Conservation (phyloP, 2,888 invertebrate genomes). For the Amiota mariae region DNA sequence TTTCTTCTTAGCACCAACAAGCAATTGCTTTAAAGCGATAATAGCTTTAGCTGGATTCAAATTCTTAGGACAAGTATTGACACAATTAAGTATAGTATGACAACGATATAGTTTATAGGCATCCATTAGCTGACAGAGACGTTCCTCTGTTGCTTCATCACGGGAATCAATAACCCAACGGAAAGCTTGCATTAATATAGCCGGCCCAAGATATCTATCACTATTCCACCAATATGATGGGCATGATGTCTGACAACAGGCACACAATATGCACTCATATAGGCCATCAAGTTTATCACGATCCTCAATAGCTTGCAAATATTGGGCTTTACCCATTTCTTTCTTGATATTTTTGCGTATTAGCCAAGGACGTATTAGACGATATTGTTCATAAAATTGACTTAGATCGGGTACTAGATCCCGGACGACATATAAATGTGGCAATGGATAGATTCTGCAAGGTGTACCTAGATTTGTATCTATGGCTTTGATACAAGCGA, state of each 20-base stretch:
- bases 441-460: conserved; percentile 92
- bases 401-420: conserved; percentile 94
- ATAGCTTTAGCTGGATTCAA: conserved; percentile 95
- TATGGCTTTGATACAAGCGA: conserved; percentile 90
- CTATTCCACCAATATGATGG: conserved; percentile 99
- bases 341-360: conserved; percentile 76
- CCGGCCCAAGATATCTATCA: conserved; percentile 96
- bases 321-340: conserved; percentile 81
- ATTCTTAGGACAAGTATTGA: conserved; percentile 95
- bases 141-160: conserved; percentile 84
- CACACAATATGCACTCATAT: conserved; percentile 97
- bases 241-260: conserved; percentile 96
- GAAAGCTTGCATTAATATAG: conserved; percentile 98
- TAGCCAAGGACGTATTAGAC: conserved; percentile 95
- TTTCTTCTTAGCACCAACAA: conserved; percentile 87
- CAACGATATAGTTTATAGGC: conserved; percentile 93
- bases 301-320: conserved; percentile 91
- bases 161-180: conserved; percentile 98
- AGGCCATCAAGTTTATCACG: conserved; percentile 93
- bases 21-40: conserved; percentile 92
- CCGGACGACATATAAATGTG: conserved; percentile 98
- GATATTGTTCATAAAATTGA: conserved; percentile 96
- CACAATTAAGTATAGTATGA: conserved; percentile 98
- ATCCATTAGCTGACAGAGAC: conserved; percentile 87
- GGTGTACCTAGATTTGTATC: conserved; percentile 79